These are phyloP conservation scores for Tragelaphus oryx DNA, from an alignment of 2,797 vertebrate species.

Conservation along the genomic window DNA sequence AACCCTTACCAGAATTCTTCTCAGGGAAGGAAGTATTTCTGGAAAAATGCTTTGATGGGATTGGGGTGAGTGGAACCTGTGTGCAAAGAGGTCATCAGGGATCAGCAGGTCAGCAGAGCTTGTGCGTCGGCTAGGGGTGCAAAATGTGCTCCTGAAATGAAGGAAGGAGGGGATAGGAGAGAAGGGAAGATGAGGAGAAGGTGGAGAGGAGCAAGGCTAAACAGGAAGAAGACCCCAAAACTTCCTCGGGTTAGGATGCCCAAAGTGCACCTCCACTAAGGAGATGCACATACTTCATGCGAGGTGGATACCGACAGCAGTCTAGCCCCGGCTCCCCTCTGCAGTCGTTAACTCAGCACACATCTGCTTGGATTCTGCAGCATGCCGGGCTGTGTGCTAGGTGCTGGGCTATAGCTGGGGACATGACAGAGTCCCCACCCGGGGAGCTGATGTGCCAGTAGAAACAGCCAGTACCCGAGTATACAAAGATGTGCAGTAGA, in stretches of 20 bases:
- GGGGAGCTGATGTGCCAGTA: too few relatives aligned
- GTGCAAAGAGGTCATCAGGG: neutral
- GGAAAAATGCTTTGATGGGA: neutral
- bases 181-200: neutral
- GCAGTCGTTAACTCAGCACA: fast-evolving
- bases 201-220: neutral
- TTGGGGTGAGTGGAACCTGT: neutral
- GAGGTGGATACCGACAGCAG: neutral
- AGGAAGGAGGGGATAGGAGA: neutral
- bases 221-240: neutral
- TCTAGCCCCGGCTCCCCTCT: fast-evolving
- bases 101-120: neutral
- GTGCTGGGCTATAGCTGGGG: neutral
- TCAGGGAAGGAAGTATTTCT: neutral
- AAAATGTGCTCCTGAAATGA: neutral
- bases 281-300: neutral
- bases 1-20: neutral
- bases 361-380: neutral
- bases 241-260: neutral
- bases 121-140: fast-evolving
- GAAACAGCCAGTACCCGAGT: neutral
- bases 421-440: neutral
- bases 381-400: neutral
- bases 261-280: neutral
- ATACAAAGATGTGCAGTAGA: fast-evolving